Conservation (phyloP, 2,888 invertebrate species). For the Gari tellinella region DNA sequence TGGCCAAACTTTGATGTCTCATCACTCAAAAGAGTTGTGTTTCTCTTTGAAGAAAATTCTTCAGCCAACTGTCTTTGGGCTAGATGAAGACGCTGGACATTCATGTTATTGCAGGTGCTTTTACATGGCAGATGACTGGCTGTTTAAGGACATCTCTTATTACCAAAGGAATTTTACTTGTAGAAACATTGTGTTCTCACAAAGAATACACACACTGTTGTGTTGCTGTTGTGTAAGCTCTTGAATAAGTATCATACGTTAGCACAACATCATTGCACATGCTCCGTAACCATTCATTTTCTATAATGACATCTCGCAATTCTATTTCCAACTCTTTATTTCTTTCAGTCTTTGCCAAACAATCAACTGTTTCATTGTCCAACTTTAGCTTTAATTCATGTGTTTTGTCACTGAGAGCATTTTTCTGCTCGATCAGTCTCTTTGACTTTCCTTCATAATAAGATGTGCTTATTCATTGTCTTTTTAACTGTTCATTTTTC, state of each 20-base stretch:
- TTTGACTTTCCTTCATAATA: constrained; percentile 25
- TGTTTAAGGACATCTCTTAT: constrained; percentile 37
- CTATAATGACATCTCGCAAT: constrained; percentile 16
- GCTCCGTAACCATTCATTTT: constrained; percentile 35
- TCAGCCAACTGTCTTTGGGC: constrained; percentile 51
- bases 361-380: constrained; percentile 16
- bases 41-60: constrained; percentile 29
- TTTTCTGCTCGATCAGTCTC: constrained; percentile 15
- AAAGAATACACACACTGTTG: constrained; percentile 44
- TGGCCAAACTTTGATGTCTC: constrained; percentile 49
- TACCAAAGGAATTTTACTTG: constrained; percentile 35
- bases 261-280: constrained; percentile 19
- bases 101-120: constrained; percentile 47
- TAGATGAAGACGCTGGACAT: constrained; percentile 41
- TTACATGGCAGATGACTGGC: constrained; percentile 39
- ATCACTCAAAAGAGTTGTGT: constrained; percentile 48
- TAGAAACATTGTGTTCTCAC: constrained; percentile 38
- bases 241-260: constrained; percentile 17
- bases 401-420: constrained; percentile 17
- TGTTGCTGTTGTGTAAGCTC: constrained; percentile 29
- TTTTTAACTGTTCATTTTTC: constrained; percentile 25
- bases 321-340: constrained; percentile 9
- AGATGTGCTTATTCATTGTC: constrained; percentile 10
- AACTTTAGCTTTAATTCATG: constrained; percentile 15
- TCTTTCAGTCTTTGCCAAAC: constrained; percentile 15